Evolutionary conservation across 2,888 invertebrate genomes (phyloP), one percentile per base, ranked within the genome.

Genomic region (Clostera curtula): DNA sequence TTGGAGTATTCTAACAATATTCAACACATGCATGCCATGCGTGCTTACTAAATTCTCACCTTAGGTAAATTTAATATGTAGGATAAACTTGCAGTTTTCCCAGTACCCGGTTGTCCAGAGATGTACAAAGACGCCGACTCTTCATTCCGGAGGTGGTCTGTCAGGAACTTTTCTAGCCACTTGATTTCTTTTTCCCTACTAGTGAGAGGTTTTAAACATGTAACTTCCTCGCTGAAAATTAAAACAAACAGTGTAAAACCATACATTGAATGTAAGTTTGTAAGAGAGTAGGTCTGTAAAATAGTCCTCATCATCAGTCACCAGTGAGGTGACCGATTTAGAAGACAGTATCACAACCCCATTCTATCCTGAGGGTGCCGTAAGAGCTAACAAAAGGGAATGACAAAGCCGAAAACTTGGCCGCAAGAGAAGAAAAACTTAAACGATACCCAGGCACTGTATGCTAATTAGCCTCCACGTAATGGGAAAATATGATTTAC

Each of bases 41-140:
- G n/a, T 7, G 3, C 11, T 6, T 9, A 6, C 5, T 27, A 18
- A 12, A 19, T 20, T 27, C 21, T 61, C 57, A 92, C 90, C 72
- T 90, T 85, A 7, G 89, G 72, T 22, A 88, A 77, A 17, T 89
- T 80, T 29, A 96, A 72, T 30, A 95, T 88, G 40, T 91, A 87
- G 0, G 90, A 90, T 9, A 98, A 77, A 34, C 93, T 91, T 0
- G 96, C 97, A 1, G 97, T 97, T 82, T 98, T 98, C 1, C 97
- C 98, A 1, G 98, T 98, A 3, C 98, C 99, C 0, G 98, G 98
- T 12, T 96, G 95, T 1, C 98, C 98, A 18, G 97, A 97, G 19
- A 99, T 89, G 66, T 98, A 99, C 27, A 98, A 61, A 9, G 96
- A 94, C 1, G 91, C 93, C 0, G 96, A 91, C 15, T 83, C 84